These are phyloP conservation scores for Aythya baeri DNA, from an alignment of 2,113 vertebrate genomes.

Conservation along the genomic window DNA sequence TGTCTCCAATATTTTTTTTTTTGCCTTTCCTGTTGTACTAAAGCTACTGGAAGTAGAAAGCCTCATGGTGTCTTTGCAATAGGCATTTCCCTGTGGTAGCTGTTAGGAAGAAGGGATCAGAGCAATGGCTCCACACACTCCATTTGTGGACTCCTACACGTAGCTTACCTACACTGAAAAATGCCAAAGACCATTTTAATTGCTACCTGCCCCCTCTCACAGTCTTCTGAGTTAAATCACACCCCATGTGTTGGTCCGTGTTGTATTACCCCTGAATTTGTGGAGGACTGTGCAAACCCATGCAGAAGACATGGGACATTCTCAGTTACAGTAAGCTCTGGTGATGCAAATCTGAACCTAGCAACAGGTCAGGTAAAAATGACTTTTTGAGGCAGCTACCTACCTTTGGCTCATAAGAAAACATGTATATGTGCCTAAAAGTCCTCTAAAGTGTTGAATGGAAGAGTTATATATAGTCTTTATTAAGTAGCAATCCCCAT, in stretches of 20 bases:
- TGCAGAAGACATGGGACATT: rapidly evolving
- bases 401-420: not conserved
- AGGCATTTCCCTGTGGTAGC: not conserved
- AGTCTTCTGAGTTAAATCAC: not conserved
- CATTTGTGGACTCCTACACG: not conserved
- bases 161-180: not conserved
- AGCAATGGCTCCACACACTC: too few relatives aligned
- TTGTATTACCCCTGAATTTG: not conserved
- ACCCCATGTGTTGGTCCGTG: not conserved
- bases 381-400: not conserved
- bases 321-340: not conserved
- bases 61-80: not conserved
- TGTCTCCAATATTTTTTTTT: not conserved
- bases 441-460: not conserved
- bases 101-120: not conserved
- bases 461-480: not conserved
- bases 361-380: not conserved
- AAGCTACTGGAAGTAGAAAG: not conserved
- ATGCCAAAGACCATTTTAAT: not conserved
- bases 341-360: not conserved
- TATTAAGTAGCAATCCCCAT: not conserved
- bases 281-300: not conserved
- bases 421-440: not conserved
- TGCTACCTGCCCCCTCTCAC: not conserved
- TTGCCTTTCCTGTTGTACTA: not conserved